Base-by-base conservation (phyloP, 2,797 vertebrate species). In the Sebastolobus alascanus region DNA sequence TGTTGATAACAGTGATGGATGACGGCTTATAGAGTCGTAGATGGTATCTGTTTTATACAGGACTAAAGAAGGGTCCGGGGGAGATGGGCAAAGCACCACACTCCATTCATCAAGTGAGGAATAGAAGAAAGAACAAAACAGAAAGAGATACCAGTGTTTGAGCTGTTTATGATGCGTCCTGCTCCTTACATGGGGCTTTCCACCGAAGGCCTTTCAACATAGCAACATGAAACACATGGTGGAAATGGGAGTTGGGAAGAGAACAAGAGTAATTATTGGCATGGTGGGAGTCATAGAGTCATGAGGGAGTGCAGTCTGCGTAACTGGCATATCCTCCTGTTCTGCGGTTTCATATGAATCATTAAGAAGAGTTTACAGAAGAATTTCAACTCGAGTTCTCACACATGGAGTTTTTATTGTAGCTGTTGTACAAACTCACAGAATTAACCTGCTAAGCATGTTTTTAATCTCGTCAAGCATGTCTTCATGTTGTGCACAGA, bases 1-100 rank as follows among this genome's bases (percentile, higher is more conserved):
- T 92, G 87, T 90, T 90, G 89, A 92, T 92, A 90, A 79, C 38
- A 37, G 69, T 85, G 89, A 93, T 80, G 82, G 81, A 91, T 72
- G 90, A 85, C 74, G 81, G 52, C 56, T 73, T 58, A 61, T 40
- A 43, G 54, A 85, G 84, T 29, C 4, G 18, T 69, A 89, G 90
- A 92, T 91, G 35, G 33, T 77, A 91, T 92, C 92, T 77, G 83
- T 50, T 88, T 79, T 77, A 83, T 68, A 9, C 65, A 38, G 63
- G 80, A 27, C 50, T 66, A 64, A 73, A 87, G 84, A 85, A 81
- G 60, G 58, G 84, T 84, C 67, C 13, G 79, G 59, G 73, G 76
- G 79, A 83, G 82, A 82, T 74, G 73, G 75, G 64, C 37, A 63
- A 52, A 35, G 38, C 1, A 56, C 81, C 31, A 50, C 68, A 59